Evolutionary conservation across 2,113 vertebrate species (phyloP).

Genomic region (Ailurus styani): DNA sequence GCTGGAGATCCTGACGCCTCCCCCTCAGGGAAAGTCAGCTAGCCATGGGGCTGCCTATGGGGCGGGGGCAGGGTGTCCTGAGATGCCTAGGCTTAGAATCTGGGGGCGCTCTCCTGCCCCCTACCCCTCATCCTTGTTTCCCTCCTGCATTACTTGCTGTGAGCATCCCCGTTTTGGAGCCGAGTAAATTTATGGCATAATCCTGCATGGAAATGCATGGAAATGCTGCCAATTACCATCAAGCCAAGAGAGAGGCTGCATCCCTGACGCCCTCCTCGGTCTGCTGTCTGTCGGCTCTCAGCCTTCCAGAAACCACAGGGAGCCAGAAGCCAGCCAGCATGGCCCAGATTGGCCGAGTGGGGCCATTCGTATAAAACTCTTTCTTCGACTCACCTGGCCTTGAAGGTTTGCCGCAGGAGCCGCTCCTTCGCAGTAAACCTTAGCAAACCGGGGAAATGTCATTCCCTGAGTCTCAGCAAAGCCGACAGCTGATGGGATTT

Average conservation of each 20-base stretch:
- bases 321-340: constrained; percentile 65
- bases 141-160: constrained; percentile 19
- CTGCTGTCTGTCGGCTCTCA: constrained; percentile 50
- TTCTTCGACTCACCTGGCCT: constrained; percentile 80
- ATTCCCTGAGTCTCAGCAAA: constrained; percentile 81
- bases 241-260: constrained; percentile 66
- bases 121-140: background rate
- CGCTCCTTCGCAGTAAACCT: constrained; percentile 69
- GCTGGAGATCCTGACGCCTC: background rate
- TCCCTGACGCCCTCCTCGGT: constrained; percentile 25
- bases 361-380: constrained; percentile 76
- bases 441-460: constrained; percentile 81
- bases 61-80: background rate
- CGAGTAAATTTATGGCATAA: constrained; percentile 81
- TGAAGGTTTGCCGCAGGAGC: constrained; percentile 62
- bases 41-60: background rate
- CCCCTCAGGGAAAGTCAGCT: background rate
- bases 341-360: constrained; percentile 59
- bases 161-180: constrained; percentile 60
- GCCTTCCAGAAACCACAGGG: constrained; percentile 66
- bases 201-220: constrained; percentile 79
- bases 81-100: background rate
- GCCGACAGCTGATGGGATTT: constrained; percentile 82
- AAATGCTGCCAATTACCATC: constrained; percentile 84
- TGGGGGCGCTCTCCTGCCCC: background rate